Evolutionary conservation across 2,797 vertebrate species (phyloP).

Genomic region (Brachymystax lenok): DNA sequence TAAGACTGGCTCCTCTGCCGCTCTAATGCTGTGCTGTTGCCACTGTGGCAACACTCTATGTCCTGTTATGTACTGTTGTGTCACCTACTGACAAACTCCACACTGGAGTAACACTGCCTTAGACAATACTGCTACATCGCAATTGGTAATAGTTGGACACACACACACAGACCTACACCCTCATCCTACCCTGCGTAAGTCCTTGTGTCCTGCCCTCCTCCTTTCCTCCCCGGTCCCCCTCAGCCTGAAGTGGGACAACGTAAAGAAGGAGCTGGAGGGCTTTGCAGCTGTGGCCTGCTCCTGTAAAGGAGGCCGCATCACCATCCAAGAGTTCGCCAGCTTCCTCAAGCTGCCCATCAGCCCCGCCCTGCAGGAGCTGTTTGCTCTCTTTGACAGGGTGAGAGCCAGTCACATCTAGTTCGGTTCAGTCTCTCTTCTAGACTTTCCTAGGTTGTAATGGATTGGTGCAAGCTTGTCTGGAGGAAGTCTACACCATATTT

Average conservation of each 20-base stretch:
- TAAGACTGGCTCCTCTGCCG: slow-evolving; percentile 60
- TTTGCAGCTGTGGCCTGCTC: slow-evolving; percentile 87
- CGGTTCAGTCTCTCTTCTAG: neutral
- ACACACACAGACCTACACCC: neutral
- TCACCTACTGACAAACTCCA: neutral
- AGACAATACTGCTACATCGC: neutral
- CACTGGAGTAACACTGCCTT: neutral
- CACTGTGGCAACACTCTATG: neutral
- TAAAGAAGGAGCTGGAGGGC: slow-evolving; percentile 87
- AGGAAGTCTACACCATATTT: neutral
- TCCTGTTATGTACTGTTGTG: neutral
- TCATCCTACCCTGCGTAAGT: neutral
- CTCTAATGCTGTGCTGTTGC: neutral
- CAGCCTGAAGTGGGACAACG: slow-evolving; percentile 91
- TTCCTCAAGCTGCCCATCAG: slow-evolving; percentile 90
- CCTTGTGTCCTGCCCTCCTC: slow-evolving; percentile 10
- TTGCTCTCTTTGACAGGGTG: slow-evolving; percentile 94
- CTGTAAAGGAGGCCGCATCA: slow-evolving; percentile 91
- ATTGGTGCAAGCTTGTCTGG: neutral
- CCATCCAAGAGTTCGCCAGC: slow-evolving; percentile 88
- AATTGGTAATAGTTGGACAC: neutral
- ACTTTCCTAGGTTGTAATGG: neutral
- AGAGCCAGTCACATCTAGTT: slow-evolving; percentile 49
- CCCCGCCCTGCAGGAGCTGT: slow-evolving; percentile 86
- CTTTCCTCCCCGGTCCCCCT: neutral